Conservation (phyloP, 2,888 invertebrate species). For the Drosophila quinaria region DNA sequence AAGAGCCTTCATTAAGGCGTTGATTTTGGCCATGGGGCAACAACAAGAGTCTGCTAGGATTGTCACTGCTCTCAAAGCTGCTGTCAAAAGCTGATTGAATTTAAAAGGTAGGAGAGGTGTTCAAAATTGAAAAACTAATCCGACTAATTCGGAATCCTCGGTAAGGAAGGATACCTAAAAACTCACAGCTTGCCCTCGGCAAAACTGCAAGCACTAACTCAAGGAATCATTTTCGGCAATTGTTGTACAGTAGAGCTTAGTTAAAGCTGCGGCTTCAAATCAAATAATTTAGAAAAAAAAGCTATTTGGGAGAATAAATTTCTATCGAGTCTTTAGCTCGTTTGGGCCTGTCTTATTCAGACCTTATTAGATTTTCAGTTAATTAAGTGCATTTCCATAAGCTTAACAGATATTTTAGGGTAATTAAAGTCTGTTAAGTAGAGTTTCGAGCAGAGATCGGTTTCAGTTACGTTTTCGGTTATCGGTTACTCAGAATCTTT, state of each 20-base stretch:
- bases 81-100: conserved; percentile 18
- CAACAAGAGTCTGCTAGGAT: not conserved
- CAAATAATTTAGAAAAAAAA: too few relatives aligned
- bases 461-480: too few relatives aligned
- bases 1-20: not conserved
- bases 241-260: not conserved
- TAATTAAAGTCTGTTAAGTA: conserved; percentile 18
- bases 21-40: conserved; percentile 2
- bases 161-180: not conserved
- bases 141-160: conserved; percentile 6
- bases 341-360: not conserved
- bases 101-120: conserved; percentile 7
- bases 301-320: not conserved
- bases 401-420: not conserved
- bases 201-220: not conserved
- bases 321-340: not conserved
- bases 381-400: not conserved
- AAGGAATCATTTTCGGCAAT: not conserved
- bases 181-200: not conserved
- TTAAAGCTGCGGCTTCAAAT: not conserved
- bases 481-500: too few relatives aligned
- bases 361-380: not conserved
- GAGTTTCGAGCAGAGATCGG: too few relatives aligned
- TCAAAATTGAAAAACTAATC: conserved; percentile 37
- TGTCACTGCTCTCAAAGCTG: conserved; percentile 2